Conservation (phyloP, 2,888 invertebrate species). For the Dolichomitus sp. region DNA sequence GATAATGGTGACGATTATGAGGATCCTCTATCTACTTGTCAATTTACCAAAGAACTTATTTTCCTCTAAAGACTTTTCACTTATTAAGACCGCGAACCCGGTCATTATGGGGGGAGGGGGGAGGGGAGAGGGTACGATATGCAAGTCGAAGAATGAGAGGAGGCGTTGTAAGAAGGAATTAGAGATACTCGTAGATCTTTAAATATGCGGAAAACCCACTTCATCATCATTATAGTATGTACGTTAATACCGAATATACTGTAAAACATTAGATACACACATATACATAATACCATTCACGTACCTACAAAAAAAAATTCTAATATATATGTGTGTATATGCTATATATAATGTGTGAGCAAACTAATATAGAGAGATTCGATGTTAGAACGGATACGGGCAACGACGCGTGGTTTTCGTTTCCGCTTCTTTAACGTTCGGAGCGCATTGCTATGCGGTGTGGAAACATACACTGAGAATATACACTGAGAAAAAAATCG, state of each 20-base stretch:
- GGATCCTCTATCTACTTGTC: constrained; percentile 82
- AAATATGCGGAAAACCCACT: constrained; percentile 49
- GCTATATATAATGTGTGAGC: constrained; percentile 56
- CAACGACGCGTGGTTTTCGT: constrained; percentile 62
- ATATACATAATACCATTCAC: constrained; percentile 43
- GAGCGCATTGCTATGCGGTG: constrained; percentile 38
- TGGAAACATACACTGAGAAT: too few relatives aligned
- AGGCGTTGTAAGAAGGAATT: constrained; percentile 3
- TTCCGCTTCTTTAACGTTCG: constrained; percentile 59
- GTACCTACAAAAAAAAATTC: constrained; percentile 44
- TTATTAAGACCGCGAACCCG: constrained; percentile 69
- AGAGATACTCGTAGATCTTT: constrained; percentile 4
- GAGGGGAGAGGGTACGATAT: neutral
- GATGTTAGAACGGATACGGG: constrained; percentile 67
- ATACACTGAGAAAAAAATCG: too few relatives aligned
- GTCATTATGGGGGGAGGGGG: constrained; percentile 14
- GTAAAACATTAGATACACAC: constrained; percentile 33
- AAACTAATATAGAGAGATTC: constrained; percentile 56
- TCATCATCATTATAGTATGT: constrained; percentile 53
- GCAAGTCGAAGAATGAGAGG: constrained; percentile 1
- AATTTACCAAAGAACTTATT: constrained; percentile 83
- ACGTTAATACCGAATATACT: constrained; percentile 35
- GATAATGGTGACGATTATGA: constrained; percentile 46
- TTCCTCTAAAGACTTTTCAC: constrained; percentile 84
- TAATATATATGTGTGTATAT: constrained; percentile 54